phyloP scores from a whole-genome alignment of 2,888 invertebrate species.

The Euzetes globulus region DNA sequence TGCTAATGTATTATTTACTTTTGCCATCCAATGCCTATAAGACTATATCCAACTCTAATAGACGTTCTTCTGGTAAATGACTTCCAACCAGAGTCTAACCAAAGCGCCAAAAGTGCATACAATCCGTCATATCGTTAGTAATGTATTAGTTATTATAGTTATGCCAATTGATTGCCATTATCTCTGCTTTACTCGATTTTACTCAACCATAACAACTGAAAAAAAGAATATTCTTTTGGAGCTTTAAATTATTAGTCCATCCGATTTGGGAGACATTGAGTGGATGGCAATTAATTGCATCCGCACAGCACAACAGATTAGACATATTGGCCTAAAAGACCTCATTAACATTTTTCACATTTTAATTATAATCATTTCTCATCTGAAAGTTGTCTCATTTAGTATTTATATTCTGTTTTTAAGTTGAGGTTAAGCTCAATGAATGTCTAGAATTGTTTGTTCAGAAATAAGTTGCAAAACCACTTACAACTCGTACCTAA shows the following conservation, averaged over 20 bases:
- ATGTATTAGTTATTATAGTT: neutral
- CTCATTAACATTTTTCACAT: conserved; percentile 4
- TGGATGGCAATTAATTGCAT: neutral
- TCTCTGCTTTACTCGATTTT: neutral
- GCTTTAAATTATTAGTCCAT: neutral
- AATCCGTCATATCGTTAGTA: conserved; percentile 1
- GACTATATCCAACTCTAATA: neutral
- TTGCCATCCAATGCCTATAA: neutral
- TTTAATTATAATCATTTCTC: neutral
- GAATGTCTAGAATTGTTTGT: neutral
- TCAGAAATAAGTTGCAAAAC: neutral
- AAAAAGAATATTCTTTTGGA: neutral
- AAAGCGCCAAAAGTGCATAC: neutral
- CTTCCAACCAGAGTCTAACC: neutral
- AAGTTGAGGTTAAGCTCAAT: neutral
- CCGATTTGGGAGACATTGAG: neutral
- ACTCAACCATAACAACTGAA: neutral
- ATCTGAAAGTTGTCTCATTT: neutral
- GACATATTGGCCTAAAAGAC: neutral
- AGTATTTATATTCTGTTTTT: neutral
- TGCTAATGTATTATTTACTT: conserved; percentile 9
- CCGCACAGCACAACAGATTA: neutral
- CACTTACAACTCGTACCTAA: neutral
- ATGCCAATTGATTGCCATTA: neutral
- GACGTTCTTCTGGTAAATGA: conserved; percentile 11